phyloP scores from a whole-genome alignment of 2,113 vertebrate species.

The Syrrhaptes paradoxus region DNA sequence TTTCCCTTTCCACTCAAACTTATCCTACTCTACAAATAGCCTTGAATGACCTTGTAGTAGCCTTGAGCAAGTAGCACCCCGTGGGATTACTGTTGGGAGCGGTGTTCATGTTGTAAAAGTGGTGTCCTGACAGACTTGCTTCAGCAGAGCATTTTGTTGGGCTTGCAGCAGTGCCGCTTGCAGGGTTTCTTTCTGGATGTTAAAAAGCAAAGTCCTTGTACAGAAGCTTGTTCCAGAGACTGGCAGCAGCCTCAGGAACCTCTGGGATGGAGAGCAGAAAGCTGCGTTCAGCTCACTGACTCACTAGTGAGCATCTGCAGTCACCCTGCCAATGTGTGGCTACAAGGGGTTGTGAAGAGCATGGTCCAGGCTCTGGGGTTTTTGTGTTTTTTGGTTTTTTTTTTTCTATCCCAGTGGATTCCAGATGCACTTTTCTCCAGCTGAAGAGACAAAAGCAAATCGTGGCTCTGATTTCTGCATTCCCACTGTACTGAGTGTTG shows the following conservation, averaged over 20 bases:
- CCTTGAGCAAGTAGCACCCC: background rate
- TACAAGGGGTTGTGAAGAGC: background rate
- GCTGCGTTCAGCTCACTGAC: background rate
- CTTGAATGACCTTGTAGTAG: background rate
- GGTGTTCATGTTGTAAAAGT: background rate
- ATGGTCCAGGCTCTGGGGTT: rapidly evolving
- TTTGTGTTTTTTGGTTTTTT: background rate
- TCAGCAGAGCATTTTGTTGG: background rate
- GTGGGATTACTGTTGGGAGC: background rate
- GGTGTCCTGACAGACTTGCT: background rate
- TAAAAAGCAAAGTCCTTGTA: background rate
- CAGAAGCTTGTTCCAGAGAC: background rate
- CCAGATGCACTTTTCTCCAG: background rate
- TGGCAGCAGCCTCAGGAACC: background rate
- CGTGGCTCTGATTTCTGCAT: background rate
- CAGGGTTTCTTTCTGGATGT: background rate
- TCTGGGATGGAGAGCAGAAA: background rate
- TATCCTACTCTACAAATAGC: background rate
- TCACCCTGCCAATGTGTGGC: rapidly evolving
- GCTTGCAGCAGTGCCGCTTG: rapidly evolving
- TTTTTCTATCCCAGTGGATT: background rate
- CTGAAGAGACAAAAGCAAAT: background rate
- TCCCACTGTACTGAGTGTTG: background rate
- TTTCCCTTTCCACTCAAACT: background rate
- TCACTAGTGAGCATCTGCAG: background rate